Evolutionary conservation across 2,888 invertebrate genomes (phyloP).

Genomic region (Drosophila infuscata): DNA sequence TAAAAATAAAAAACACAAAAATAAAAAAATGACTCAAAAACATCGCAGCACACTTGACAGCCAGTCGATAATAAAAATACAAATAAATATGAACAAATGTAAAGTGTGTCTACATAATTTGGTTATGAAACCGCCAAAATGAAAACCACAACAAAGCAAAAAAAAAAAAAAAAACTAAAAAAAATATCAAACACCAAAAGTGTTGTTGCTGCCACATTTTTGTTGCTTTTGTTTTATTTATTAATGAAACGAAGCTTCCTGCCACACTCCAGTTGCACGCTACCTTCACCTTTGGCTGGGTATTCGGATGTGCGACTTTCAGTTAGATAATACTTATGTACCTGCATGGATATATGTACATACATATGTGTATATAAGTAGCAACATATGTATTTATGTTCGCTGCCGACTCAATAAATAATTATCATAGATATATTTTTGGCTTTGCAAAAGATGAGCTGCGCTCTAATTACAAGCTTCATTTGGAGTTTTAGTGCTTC

Average conservation of each 20-base stretch:
- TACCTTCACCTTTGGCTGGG: conserved; percentile 64
- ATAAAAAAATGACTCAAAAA: conserved; percentile 8
- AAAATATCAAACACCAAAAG: conserved; percentile 37
- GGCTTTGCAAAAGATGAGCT: not conserved
- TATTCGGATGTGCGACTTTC: conserved; percentile 43
- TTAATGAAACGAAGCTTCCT: conserved; percentile 63
- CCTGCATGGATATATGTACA: not conserved
- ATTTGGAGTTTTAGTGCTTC: conserved; percentile 32
- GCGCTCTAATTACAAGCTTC: conserved; percentile 16
- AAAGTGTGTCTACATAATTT: conserved; percentile 47
- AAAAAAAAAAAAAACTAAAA: not conserved
- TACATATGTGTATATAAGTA: conserved; percentile 1
- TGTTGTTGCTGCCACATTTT: conserved; percentile 15
- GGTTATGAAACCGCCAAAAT: conserved; percentile 62
- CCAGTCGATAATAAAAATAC: conserved; percentile 1
- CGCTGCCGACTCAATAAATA: conserved; percentile 22
- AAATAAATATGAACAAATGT: conserved; percentile 27
- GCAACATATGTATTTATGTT: conserved; percentile 19
- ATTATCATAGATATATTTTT: conserved; percentile 1
- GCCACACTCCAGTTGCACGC: conserved; percentile 46
- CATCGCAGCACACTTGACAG: conserved; percentile 1
- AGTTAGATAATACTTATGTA: conserved; percentile 49
- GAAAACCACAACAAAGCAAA: conserved; percentile 42
- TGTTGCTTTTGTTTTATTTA: conserved; percentile 47
- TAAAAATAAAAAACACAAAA: conserved; percentile 1